Conservation (phyloP, 2,113 vertebrate species). For the Lathamus discolor region DNA sequence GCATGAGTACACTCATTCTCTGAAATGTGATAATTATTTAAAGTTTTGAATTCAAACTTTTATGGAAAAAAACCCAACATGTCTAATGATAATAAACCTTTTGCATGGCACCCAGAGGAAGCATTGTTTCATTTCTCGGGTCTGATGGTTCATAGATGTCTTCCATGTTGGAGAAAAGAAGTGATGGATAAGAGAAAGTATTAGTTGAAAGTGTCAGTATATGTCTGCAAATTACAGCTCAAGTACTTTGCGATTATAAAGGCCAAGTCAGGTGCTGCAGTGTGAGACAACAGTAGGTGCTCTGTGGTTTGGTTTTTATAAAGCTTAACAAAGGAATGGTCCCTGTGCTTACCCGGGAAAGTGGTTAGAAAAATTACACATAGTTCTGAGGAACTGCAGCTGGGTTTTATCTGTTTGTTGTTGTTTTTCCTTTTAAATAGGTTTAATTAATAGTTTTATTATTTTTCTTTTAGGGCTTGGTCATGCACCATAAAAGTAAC, state of each 20-base stretch:
- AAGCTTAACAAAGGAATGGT: background rate
- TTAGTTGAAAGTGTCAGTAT: background rate
- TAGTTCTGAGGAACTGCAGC: background rate
- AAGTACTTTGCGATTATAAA: background rate
- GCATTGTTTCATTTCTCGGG: background rate
- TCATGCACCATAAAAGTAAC: background rate
- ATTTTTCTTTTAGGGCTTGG: background rate
- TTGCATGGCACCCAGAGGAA: background rate
- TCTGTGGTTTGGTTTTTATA: background rate
- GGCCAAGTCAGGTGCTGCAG: background rate
- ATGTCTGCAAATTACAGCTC: background rate
- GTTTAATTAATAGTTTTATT: background rate
- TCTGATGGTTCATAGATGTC: background rate
- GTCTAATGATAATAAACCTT: background rate
- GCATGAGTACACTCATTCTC: background rate
- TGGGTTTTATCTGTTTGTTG: background rate
- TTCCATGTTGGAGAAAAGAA: background rate
- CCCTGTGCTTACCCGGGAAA: background rate
- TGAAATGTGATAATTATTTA: background rate
- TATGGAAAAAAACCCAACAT: background rate
- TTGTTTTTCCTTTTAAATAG: background rate
- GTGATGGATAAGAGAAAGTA: background rate
- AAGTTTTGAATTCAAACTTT: background rate
- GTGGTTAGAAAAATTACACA: background rate
- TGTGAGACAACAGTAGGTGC: background rate